Evolutionary conservation across 2,888 invertebrate species (phyloP).

Genomic region (Criorhina ranunculi): DNA sequence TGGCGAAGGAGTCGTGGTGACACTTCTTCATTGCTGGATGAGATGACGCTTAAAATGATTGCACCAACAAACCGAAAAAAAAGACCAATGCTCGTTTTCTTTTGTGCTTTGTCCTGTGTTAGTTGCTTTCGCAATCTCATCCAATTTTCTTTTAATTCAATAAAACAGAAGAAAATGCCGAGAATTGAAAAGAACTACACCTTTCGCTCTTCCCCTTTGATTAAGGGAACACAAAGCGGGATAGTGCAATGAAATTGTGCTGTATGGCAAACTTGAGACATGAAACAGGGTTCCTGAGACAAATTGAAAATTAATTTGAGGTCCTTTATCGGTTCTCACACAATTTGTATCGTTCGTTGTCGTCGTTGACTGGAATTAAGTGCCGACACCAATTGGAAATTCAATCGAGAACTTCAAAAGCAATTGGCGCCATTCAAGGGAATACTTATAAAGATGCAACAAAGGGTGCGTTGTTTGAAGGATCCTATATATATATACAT

Average conservation of each 20-base stretch:
- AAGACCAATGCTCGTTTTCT: constrained; percentile 52
- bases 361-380: constrained; percentile 39
- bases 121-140: constrained; percentile 72
- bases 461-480: no score
- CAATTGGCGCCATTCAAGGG: constrained; percentile 21
- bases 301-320: constrained; percentile 75
- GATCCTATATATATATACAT: no score
- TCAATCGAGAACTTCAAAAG: constrained; percentile 22
- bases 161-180: constrained; percentile 69
- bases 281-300: constrained; percentile 51
- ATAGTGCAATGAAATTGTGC: constrained; percentile 13
- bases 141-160: constrained; percentile 77
- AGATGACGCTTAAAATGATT: constrained; percentile 35
- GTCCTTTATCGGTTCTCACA: constrained; percentile 62
- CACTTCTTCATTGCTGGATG: no score
- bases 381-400: constrained; percentile 65
- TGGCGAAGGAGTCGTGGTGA: constrained; percentile 24
- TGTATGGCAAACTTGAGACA: constrained; percentile 56
- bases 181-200: constrained; percentile 17
- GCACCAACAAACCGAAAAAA: constrained; percentile 57
- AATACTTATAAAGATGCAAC: constrained; percentile 44
- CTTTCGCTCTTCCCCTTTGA: no score
- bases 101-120: constrained; percentile 17
- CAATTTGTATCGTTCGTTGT: constrained; percentile 29
- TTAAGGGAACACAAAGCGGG: background rate